Conservation (phyloP, 2,888 invertebrate genomes). For the Spilarctia lutea region DNA sequence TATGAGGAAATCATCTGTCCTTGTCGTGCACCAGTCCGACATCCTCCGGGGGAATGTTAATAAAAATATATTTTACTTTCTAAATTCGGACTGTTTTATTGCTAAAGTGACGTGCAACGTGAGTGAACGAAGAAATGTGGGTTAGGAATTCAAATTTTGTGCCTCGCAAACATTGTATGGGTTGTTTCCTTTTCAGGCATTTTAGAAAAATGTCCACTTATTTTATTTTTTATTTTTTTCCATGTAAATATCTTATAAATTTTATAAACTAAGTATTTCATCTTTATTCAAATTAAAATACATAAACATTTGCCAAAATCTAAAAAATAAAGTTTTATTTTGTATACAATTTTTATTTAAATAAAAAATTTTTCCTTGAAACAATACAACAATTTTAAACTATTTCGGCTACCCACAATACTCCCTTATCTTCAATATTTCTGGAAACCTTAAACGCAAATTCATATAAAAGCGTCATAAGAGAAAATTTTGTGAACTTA, state of each 20-base stretch:
- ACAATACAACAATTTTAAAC: neutral
- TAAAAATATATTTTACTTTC: constrained; percentile 56
- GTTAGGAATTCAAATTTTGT: constrained; percentile 34
- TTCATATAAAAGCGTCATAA: constrained; percentile 25
- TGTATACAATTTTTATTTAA: no score
- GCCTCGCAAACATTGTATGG: constrained; percentile 3
- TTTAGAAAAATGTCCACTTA: neutral
- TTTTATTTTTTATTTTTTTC: no score
- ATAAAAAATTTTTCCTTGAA: neutral
- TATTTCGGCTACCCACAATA: neutral
- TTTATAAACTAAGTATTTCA: no score
- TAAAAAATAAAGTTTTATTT: no score
- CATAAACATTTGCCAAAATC: no score
- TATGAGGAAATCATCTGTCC: constrained; percentile 57
- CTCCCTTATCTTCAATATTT: neutral
- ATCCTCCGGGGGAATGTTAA: constrained; percentile 50
- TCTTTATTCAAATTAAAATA: no score
- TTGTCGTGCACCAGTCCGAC: constrained; percentile 47
- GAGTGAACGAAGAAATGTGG: constrained; percentile 26
- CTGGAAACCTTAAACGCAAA: neutral
- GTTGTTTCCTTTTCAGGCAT: constrained; percentile 3
- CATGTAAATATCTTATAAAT: no score
- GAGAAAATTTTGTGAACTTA: constrained; percentile 30
- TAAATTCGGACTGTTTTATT: constrained; percentile 49
- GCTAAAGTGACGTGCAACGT: constrained; percentile 41